Evolutionary conservation across 1,140 invertebrate genomes (phyloP).

Genomic region (Zaprionus taronus): DNA sequence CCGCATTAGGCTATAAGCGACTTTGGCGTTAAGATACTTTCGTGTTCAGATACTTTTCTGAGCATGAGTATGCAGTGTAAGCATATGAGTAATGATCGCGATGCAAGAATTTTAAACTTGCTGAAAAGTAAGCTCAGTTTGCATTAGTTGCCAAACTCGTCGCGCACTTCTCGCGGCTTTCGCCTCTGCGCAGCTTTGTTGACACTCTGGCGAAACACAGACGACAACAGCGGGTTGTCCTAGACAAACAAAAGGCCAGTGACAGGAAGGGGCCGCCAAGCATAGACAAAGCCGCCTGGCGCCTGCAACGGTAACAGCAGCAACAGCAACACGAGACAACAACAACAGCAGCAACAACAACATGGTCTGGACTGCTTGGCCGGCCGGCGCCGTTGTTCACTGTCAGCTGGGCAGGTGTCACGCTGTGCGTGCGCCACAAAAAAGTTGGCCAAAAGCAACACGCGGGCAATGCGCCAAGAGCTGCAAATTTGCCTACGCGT

Average conservation of each 20-base stretch:
- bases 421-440: slow-evolving; percentile 74
- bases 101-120: background rate
- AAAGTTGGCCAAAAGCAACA: slow-evolving; percentile 36
- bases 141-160: slow-evolving; percentile 8
- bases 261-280: slow-evolving; percentile 13
- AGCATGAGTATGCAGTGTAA: background rate
- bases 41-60: background rate
- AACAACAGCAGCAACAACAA: slow-evolving; percentile 12
- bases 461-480: slow-evolving; percentile 9
- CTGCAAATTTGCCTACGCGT: slow-evolving; percentile 38
- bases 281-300: slow-evolving; percentile 46
- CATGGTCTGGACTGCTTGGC: background rate
- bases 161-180: background rate
- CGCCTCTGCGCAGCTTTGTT: slow-evolving; percentile 22
- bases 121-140: background rate
- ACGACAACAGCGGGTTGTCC: slow-evolving; percentile 65
- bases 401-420: slow-evolving; percentile 66
- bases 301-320: slow-evolving; percentile 47
- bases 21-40: slow-evolving; percentile 15
- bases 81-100: background rate
- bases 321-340: slow-evolving; percentile 14
- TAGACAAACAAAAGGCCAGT: slow-evolving; percentile 51
- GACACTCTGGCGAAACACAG: slow-evolving; percentile 62
- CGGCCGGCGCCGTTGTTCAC: slow-evolving; percentile 24
- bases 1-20: slow-evolving; percentile 30